Evolutionary conservation across 2,113 vertebrate genomes (phyloP), one percentile per base, ranked within the genome.

Genomic region (Nothobranchius kuhntae): DNA sequence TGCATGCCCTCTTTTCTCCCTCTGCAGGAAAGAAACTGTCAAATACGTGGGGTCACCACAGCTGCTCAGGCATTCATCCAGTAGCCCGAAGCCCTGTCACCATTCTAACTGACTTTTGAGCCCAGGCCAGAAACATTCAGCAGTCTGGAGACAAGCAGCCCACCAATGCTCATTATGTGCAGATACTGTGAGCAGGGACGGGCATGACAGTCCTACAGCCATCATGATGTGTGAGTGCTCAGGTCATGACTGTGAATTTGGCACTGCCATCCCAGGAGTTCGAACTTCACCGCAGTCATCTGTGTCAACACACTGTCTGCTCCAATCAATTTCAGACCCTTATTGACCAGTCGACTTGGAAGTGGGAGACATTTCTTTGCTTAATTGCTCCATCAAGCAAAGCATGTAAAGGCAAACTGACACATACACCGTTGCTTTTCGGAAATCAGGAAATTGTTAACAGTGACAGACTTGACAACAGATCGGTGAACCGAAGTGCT

Each of bases 151-250:
- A 84, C 68, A 75, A 75, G 71, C 76, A 62, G 40, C 73, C 74
- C 81, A 80, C 72, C 82, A 75, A 62, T 70, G 76, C 83, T 87
- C 75, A 78, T 87, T 85, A 87, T 59, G 53, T 67, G 65, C 68
- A 78, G 66, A 73, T 45, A 54, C 61, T 9, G 46, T 60, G 81
- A 12, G 56, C 66, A 59, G 38, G 56, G 64, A 13, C 60, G 78
- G 67, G 71, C 75, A 52, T 81, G 81, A 82, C 82, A 80, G 62
- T 78, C 77, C 55, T 59, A 35, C 42, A 51, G 51, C 65, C 69
- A 64, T 69, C 24, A 1, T 44, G 73, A 74, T 71, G 64, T 68
- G 68, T 57, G 74, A 64, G 54, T 52, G 65, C 54, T 63, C 73
- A 54, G 82, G 82, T 83, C 86, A 80, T 55, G 74, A 82, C 82